Conservation (phyloP, 53 echinoderm and acorn worm species). For the Luidia sarsii region DNA sequence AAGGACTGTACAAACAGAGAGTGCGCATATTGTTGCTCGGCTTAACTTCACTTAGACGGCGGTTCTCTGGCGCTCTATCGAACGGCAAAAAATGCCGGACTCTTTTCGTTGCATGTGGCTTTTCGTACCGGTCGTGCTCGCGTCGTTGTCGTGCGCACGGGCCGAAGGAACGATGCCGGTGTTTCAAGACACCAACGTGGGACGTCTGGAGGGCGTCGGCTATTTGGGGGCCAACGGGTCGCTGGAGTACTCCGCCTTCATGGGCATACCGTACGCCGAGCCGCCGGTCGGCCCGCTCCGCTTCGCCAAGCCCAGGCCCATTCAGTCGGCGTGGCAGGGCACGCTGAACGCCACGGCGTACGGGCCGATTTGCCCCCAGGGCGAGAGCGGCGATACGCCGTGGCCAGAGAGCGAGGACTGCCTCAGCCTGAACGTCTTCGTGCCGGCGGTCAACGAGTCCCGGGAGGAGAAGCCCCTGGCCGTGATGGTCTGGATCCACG, state of each 20-base stretch:
- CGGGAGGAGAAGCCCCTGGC: neutral
- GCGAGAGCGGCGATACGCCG: too few relatives aligned
- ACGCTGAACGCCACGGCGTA: constrained; percentile 14
- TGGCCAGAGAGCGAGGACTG: constrained; percentile 67
- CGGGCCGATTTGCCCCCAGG: constrained; percentile 57
- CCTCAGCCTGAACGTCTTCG: constrained; percentile 61
- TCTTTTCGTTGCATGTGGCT: too few relatives aligned
- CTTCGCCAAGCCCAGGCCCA: constrained; percentile 48
- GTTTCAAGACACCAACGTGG: neutral
- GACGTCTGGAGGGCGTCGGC: neutral
- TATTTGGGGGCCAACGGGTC: neutral
- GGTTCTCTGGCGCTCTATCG: too few relatives aligned
- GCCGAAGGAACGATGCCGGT: too few relatives aligned
- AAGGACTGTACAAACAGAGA: too few relatives aligned
- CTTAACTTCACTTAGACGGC: too few relatives aligned
- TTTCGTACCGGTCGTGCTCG: too few relatives aligned
- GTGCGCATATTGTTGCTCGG: too few relatives aligned
- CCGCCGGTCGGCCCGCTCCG: constrained; percentile 57
- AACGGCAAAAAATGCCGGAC: too few relatives aligned
- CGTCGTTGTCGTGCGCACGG: neutral
- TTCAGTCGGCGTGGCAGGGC: constrained; percentile 42
- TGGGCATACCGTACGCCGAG: constrained; percentile 74
- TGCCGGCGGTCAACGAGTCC: constrained; percentile 21
- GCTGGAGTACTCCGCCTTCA: neutral
- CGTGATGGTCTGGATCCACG: constrained; percentile 71